Base-by-base conservation (phyloP, 2,888 invertebrate genomes). In the Apeira syringaria region DNA sequence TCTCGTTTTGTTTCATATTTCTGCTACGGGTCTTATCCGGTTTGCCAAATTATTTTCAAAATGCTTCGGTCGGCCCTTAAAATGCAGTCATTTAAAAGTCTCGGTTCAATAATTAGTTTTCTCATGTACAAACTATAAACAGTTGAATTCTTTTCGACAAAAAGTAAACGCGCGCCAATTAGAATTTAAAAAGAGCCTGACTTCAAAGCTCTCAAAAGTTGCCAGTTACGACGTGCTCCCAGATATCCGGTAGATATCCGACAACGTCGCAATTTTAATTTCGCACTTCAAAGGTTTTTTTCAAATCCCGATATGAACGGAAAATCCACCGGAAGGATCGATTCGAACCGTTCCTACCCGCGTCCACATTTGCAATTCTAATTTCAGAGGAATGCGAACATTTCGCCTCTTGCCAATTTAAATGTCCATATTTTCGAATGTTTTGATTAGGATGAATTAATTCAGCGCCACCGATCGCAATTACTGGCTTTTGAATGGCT, bases 251-350 rank as follows among this genome's bases (percentile, higher is more conserved):
- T 68, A 53, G 59, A 57, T 65, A n/a, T 76, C 74, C 76, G 71
- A 61, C 47, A 47, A n/a, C n/a, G 15, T 48, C 51, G 53, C 57
- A 65, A 61, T 81, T 81, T 79, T 77, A 76, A 77, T 76, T 72
- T 61, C 50, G 62, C 57, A 61, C 63, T 69, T 61, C 56, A 64
- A 70, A 68, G 59, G 47, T 5, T 24, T 67, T n/a, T 69, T 58
- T 51, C 44, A 58, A 47, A 51, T 61, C 60, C 58, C 56, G 59
- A 54, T 59, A 61, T 47, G 52, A 56, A 45, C 69, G 71, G 72
- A 69, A 71, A 51, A 55, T 53, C 57, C 56, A 57, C 75, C 81
- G 85, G 86, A 87, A 85, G 66, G 81, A 86, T 84, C 83, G 65
- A 67, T 77, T 73, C 58, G 36, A 68, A 65, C 62, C 65, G 63